A percentile compares a stretch with the other conserved stretches of the same genome.
phyloP scores from a whole-genome alignment of 2,888 invertebrate genomes.

The Chrysolina haemoptera region DNA sequence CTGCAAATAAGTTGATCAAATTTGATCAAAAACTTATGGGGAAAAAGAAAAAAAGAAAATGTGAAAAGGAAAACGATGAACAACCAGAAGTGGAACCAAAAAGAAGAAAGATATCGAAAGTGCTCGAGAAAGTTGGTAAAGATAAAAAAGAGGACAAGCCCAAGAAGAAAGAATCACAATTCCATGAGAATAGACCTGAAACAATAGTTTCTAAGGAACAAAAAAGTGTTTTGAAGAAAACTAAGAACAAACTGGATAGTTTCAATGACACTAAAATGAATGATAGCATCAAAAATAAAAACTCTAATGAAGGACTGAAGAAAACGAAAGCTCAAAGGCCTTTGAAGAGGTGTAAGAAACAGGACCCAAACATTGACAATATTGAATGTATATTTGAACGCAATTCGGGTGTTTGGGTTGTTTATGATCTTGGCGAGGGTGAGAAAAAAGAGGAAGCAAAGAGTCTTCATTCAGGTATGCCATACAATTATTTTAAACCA shows the following conservation, averaged over 20 bases:
- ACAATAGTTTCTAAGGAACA: slow-evolving; percentile 16
- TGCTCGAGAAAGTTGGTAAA: not conserved
- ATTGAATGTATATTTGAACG: slow-evolving; percentile 60
- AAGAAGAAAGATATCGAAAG: slow-evolving; percentile 48
- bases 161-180: not conserved
- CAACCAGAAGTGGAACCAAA: slow-evolving; percentile 39
- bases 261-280: not conserved
- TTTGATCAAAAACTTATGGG: slow-evolving; percentile 64
- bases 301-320: not conserved
- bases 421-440: slow-evolving; percentile 39
- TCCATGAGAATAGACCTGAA: not conserved
- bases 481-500: not conserved
- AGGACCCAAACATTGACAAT: slow-evolving; percentile 38
- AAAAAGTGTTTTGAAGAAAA: slow-evolving; percentile 20
- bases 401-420: slow-evolving; percentile 65
- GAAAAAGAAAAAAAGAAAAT: slow-evolving; percentile 63
- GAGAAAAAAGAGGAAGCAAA: not conserved
- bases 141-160: slow-evolving; percentile 19
- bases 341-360: slow-evolving; percentile 34
- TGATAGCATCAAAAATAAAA: not conserved
- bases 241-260: not conserved
- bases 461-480: slow-evolving; percentile 20
- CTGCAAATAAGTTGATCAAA: slow-evolving; percentile 63
- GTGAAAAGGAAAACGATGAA: slow-evolving; percentile 49
- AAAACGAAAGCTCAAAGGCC: slow-evolving; percentile 1